Conservation (phyloP, 1,140 invertebrate genomes). For the Ditylenchus dipsaci region DNA sequence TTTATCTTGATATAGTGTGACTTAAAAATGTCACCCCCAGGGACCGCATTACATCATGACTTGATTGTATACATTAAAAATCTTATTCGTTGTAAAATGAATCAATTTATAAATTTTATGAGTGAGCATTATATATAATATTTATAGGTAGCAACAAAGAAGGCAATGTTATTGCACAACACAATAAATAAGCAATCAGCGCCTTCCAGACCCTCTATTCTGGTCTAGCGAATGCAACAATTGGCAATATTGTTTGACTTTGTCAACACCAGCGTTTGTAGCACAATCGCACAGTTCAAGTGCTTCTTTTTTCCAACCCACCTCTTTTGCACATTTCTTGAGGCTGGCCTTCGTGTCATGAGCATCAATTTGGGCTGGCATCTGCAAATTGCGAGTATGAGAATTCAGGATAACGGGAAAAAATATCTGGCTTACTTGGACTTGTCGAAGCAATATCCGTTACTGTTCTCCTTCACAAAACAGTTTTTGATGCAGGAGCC, state of each 20-base stretch:
- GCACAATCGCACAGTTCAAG: constrained; percentile 24
- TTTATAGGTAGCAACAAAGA: too few species aligned
- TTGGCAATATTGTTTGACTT: constrained; percentile 2
- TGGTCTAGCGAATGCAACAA: neutral
- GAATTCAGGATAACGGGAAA: neutral
- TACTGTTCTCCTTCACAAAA: constrained; percentile 25
- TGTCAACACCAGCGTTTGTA: constrained; percentile 12
- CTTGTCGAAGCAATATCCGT: constrained; percentile 32
- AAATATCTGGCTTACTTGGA: constrained; percentile 8
- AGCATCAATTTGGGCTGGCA: constrained; percentile 24
- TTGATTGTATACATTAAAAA: too few species aligned
- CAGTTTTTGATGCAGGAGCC: constrained; percentile 31
- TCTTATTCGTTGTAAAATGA: too few species aligned
- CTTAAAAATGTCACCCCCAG: too few species aligned
- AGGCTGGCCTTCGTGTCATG: constrained; percentile 6
- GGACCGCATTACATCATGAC: too few species aligned
- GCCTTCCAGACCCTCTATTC: too few species aligned
- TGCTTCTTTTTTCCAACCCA: constrained; percentile 25
- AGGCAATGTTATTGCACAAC: too few species aligned
- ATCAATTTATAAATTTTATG: too few species aligned
- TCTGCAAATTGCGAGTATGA: neutral
- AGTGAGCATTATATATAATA: too few species aligned
- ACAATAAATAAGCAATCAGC: too few species aligned
- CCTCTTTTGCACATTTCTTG: constrained; percentile 17
- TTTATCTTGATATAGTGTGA: too few species aligned